Evolutionary conservation across 2,113 vertebrate genomes (phyloP), one percentile per base, ranked within the genome.

Genomic region (Sinosuthora webbiana): DNA sequence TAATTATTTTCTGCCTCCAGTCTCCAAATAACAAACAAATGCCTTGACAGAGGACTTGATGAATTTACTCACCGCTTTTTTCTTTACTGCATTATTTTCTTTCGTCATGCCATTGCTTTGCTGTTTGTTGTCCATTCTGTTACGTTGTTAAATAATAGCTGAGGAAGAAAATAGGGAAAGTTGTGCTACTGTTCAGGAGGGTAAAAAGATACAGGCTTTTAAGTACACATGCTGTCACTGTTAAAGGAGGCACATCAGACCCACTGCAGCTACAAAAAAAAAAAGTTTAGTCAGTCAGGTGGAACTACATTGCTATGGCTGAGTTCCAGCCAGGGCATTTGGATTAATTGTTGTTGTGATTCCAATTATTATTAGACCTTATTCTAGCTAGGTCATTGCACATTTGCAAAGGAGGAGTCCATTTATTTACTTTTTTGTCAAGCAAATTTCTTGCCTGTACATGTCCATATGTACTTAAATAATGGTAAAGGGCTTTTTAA

Each of bases 21-120:
- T 73, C 19, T 28, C 25, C 28, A 85, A 37, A 53, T 3, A 65
- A 18, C 30, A 84, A 82, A 53, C 3, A 47, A 53, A 17, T 12
- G 6, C 12, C 16, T 76, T 47, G 22, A 64, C 25, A 76, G n/a
- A 81, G 80, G 10, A 45, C 68, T 69, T 84, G 30, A 33, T 37
- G 5, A 55, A 42, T 84, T 84, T 13, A 97, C 98, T 97, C 73
- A 98, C 98, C 97, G 3, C 20, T 81, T 96, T 98, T 69, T 89
- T 97, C 39, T 89, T 95, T 5, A 12, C n/a, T 3, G 1, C 5
- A 2, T 69, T 12, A 0, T 39, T 94, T 65, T 85, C 94, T 90
- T 89, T 96, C 3, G 2, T 27, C 12, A 78, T 57, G 11, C 35
- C 5, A 0, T 89, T 79, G 45, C 56, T 93, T 60, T 93, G 85